Evolutionary conservation across 92 coral and sea anemone species (phyloP), one percentile per base, ranked within the genome.

Genomic region (Metridium senile): DNA sequence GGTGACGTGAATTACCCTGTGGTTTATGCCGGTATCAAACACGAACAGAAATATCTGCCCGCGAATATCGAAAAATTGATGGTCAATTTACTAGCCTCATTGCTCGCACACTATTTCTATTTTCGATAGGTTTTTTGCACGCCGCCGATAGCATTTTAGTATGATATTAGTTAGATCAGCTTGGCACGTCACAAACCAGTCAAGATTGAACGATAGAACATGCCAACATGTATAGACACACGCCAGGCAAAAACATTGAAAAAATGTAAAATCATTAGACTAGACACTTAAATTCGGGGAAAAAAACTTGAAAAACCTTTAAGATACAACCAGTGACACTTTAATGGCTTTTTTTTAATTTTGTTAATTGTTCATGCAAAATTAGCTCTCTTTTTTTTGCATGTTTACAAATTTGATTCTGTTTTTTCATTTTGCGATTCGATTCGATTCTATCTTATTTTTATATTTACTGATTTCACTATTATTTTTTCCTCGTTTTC

Each of bases 61-160:
- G 66, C 33, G 66, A 59, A 23, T 59, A 59, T 59, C 66, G 32
- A 59, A 26, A 22, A 59, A 22, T 59, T 26, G 18, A 59, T 59
- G 66, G 66, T 59, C 66, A 59, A 59, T 59, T 59, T 23, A n/a
- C n/a, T n/a, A 54, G 25, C n/a, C 61, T 3, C 23, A 16, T 4
- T 3, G 4, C 17, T 54, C 23, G 6, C 61, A 54, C 3, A 45
- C 9, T 45, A 21, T 21, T 54, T 6, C n/a, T 21, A 21, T 54
- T 54, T 54, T 21, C n/a, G 61, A 54, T 54, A 20, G 23, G 21
- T 54, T 16, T 54, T 54, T 16, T 54, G 13, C 25, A 16, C 4
- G 61, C 4, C 17, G n/a, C n/a, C n/a, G n/a, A 39, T 39, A 39
- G 13, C 13, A 4, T 13, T 6, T 39, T 4, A 39, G 49, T 6